Conservation (phyloP, 2,113 vertebrate species). For the Corydoras sp. region DNA sequence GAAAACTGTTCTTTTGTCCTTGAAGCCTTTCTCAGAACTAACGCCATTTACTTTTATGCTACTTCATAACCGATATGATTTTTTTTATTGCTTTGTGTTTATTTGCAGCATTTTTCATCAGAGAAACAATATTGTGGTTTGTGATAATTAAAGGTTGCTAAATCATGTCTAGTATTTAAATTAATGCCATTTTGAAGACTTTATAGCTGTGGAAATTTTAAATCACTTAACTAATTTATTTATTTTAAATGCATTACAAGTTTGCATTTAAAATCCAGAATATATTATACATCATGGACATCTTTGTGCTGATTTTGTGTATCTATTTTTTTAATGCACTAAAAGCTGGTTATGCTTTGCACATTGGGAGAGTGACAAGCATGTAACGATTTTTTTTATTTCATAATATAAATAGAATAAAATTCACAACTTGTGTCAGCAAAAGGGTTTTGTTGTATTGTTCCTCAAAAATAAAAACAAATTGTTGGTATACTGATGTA, state of each 20-base stretch:
- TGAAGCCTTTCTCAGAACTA: too few relatives aligned
- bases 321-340: conserved; percentile 3
- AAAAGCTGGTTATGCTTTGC: background rate
- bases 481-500: background rate
- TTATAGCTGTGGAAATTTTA: background rate
- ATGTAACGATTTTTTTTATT: conserved; percentile 30
- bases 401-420: conserved; percentile 25
- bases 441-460: conserved; percentile 8
- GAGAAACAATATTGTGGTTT: too few relatives aligned
- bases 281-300: conserved; percentile 15
- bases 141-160: too few relatives aligned
- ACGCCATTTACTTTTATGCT: too few relatives aligned
- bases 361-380: conserved; percentile 27
- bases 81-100: too few relatives aligned
- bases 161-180: too few relatives aligned
- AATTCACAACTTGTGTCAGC: conserved; percentile 24
- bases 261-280: conserved; percentile 31
- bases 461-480: conserved; percentile 1
- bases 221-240: conserved; percentile 15
- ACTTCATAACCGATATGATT: too few relatives aligned
- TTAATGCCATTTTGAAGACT: too few relatives aligned
- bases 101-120: too few relatives aligned
- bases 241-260: conserved; percentile 18
- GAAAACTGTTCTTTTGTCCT: too few relatives aligned
- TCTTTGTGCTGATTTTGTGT: conserved; percentile 8